Evolutionary conservation across 2,113 vertebrate genomes (phyloP).

Genomic region (Hemiscyllium ocellatum): DNA sequence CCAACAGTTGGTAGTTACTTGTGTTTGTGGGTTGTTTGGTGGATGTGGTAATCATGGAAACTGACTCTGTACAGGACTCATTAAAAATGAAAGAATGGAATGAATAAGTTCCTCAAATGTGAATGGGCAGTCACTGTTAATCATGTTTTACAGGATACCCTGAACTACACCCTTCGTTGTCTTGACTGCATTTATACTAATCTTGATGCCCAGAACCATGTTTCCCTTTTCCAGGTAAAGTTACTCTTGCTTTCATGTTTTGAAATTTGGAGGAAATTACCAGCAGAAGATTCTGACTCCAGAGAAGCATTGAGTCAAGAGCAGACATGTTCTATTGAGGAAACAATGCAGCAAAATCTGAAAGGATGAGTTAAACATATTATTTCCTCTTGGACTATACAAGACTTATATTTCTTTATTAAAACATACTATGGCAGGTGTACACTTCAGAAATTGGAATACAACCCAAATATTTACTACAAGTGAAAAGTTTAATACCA

Average conservation of each 20-base stretch:
- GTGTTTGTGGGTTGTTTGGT: too few relatives aligned
- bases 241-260: not conserved
- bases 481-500: too few relatives aligned
- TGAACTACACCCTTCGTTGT: not conserved
- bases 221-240: not conserved
- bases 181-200: not conserved
- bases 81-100: not conserved
- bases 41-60: not conserved
- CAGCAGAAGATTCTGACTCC: not conserved
- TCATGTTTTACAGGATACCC: not conserved
- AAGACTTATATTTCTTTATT: too few relatives aligned
- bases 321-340: not conserved
- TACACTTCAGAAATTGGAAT: too few relatives aligned
- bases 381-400: too few relatives aligned
- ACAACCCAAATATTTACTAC: too few relatives aligned
- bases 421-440: too few relatives aligned
- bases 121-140: not conserved
- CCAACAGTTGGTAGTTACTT: not conserved
- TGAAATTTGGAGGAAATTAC: not conserved
- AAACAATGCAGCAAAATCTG: not conserved
- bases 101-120: not conserved
- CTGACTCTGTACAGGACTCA: not conserved
- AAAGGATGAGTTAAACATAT: too few relatives aligned
- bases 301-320: not conserved
- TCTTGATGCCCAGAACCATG: not conserved